phyloP scores from a whole-genome alignment of 2,888 invertebrate genomes.

The Thecophora atra region DNA sequence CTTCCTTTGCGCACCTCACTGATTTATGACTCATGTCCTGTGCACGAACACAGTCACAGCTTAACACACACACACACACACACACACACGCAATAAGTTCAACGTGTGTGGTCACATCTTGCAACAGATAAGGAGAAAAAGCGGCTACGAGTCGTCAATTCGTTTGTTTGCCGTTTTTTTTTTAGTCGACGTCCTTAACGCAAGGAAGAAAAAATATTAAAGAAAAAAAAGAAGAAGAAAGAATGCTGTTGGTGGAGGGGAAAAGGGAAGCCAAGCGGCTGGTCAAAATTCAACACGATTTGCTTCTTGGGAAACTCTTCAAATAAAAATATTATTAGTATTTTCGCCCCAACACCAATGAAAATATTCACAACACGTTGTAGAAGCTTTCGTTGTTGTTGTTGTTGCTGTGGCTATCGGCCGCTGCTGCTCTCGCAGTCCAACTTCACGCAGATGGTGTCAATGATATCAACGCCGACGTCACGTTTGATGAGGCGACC shows the following conservation, averaged over 20 bases:
- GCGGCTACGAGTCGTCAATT: background rate
- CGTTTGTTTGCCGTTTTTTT: slow-evolving; percentile 6
- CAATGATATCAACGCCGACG: slow-evolving; percentile 21
- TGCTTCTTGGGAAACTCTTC: background rate
- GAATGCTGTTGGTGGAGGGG: too few relatives aligned
- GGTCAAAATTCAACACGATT: background rate
- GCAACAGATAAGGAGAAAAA: slow-evolving; percentile 25
- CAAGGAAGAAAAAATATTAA: slow-evolving; percentile 7
- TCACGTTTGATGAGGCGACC: slow-evolving; percentile 42
- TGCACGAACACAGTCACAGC: background rate
- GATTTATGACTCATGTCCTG: slow-evolving; percentile 20
- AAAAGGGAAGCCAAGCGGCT: too few relatives aligned
- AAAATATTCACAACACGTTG: slow-evolving; percentile 29
- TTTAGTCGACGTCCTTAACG: slow-evolving; percentile 18
- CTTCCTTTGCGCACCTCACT: background rate
- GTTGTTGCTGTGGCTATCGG: background rate
- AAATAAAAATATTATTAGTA: background rate
- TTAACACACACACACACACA: background rate
- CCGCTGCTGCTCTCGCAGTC: background rate
- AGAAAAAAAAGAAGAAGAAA: background rate
- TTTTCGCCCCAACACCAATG: background rate
- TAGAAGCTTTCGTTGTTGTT: background rate
- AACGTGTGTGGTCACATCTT: slow-evolving; percentile 32
- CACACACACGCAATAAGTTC: background rate
- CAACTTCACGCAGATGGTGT: slow-evolving; percentile 30